A percentile compares a stretch with the other conserved stretches of the same genome.
These are phyloP conservation scores for Apogon talboti DNA, from an alignment of 2,797 vertebrate species.

Conservation along the genomic window DNA sequence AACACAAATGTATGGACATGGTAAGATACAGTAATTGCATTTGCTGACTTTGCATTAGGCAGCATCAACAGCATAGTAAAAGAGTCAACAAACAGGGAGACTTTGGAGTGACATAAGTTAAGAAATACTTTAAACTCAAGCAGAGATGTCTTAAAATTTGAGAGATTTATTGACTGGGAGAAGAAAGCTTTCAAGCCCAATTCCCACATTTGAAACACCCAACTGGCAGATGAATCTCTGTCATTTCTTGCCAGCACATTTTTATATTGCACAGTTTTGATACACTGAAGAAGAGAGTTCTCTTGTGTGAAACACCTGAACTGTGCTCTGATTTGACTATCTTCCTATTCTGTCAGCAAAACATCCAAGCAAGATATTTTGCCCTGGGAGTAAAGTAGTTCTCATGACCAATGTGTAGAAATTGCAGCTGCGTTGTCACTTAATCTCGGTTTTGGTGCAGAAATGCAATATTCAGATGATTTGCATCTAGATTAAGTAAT, in stretches of 20 bases:
- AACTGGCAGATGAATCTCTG: not conserved
- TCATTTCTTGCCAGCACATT: slow-evolving; percentile 31
- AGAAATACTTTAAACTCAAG: too few species aligned
- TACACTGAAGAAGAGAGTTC: slow-evolving; percentile 15
- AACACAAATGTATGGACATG: too few species aligned
- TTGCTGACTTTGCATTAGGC: too few species aligned
- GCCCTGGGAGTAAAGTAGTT: not conserved
- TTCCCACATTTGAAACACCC: slow-evolving; percentile 1
- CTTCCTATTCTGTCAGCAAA: too few species aligned
- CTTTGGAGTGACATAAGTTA: too few species aligned
- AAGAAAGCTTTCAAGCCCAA: not conserved
- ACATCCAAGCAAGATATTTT: too few species aligned
- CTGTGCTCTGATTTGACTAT: not conserved
- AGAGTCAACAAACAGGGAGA: too few species aligned
- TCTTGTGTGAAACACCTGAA: slow-evolving; percentile 13
- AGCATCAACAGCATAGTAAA: too few species aligned
- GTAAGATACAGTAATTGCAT: too few species aligned
- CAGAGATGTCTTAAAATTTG: not conserved
- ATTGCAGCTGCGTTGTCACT: not conserved
- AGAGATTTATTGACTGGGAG: not conserved
- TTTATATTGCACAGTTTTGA: slow-evolving; percentile 32
- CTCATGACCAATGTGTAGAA: not conserved
- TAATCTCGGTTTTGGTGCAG: not conserved
- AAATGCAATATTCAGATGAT: slow-evolving; percentile 9
- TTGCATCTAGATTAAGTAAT: slow-evolving; percentile 11